These are phyloP conservation scores for Lutjanus campechanus DNA, from an alignment of 2,797 vertebrate genomes.

Conservation along the genomic window DNA sequence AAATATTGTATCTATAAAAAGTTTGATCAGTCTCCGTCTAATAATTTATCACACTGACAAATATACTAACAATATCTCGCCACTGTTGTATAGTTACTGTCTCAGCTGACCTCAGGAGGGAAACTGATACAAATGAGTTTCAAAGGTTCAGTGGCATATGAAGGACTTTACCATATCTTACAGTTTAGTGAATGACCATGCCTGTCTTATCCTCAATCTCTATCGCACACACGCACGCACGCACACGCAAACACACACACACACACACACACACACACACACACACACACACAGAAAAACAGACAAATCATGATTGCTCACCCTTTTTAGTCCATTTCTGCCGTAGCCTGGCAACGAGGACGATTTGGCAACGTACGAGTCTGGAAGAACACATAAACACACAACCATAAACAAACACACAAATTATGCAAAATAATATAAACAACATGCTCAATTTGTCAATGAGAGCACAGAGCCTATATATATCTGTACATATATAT, in stretches of 20 bases:
- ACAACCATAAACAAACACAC: constrained; percentile 26
- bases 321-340: constrained; percentile 92
- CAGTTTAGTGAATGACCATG: background rate
- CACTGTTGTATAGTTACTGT: background rate
- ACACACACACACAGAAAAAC: constrained; percentile 1
- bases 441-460: background rate
- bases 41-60: background rate
- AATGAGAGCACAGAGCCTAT: background rate
- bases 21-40: background rate
- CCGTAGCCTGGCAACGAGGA: constrained; percentile 96
- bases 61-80: background rate
- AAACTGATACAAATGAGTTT: constrained; percentile 53
- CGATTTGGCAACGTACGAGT: constrained; percentile 94
- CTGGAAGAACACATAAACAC: constrained; percentile 78
- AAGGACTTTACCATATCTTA: constrained; percentile 37
- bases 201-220: constrained; percentile 1
- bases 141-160: constrained; percentile 8
- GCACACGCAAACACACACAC: background rate
- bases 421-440: constrained; percentile 6
- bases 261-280: constrained; percentile 1
- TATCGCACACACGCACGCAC: background rate
- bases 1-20: background rate
- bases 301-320: constrained; percentile 73
- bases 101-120: constrained; percentile 11
- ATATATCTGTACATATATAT: no score